phyloP scores from a whole-genome alignment of 2,888 invertebrate genomes.

The Megastigmus dorsalis region DNA sequence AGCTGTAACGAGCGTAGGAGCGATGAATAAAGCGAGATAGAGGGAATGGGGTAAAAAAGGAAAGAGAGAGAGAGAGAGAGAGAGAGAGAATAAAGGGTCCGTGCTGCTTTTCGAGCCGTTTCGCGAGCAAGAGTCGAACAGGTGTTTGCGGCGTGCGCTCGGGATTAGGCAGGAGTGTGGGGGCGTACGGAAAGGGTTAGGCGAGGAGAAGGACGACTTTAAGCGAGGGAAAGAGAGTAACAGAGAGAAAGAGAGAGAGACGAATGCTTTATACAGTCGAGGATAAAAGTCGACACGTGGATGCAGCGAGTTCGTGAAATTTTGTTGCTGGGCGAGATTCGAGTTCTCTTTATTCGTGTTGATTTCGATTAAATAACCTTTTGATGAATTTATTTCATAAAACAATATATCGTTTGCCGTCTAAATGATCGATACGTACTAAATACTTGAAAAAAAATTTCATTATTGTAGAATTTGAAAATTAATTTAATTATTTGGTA shows the following conservation, averaged over 20 bases:
- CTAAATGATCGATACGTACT: too few relatives aligned
- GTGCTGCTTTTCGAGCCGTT: conserved; percentile 44
- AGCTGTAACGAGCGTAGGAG: too few relatives aligned
- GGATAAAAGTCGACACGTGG: conserved; percentile 60
- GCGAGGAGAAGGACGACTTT: background rate
- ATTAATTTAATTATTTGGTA: too few relatives aligned
- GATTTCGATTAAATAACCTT: too few relatives aligned
- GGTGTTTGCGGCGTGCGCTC: conserved; percentile 63
- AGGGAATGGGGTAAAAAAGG: background rate
- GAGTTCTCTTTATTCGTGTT: too few relatives aligned
- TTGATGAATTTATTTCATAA: too few relatives aligned
- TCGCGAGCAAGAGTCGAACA: conserved; percentile 60
- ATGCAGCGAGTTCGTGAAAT: too few relatives aligned
- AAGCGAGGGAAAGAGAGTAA: too few relatives aligned
- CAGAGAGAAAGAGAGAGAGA: conserved; percentile 30
- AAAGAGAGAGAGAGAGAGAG: background rate
- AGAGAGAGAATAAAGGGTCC: conserved; percentile 45
- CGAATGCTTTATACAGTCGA: conserved; percentile 60
- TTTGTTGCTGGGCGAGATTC: too few relatives aligned
- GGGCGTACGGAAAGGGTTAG: conserved; percentile 52
- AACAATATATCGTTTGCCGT: too few relatives aligned
- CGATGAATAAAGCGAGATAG: background rate
- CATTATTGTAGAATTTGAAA: too few relatives aligned
- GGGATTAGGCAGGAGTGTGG: conserved; percentile 53
- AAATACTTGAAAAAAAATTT: too few relatives aligned